These are phyloP conservation scores for Episyrphus balteatus DNA, from an alignment of 1,140 invertebrate species.

Conservation along the genomic window DNA sequence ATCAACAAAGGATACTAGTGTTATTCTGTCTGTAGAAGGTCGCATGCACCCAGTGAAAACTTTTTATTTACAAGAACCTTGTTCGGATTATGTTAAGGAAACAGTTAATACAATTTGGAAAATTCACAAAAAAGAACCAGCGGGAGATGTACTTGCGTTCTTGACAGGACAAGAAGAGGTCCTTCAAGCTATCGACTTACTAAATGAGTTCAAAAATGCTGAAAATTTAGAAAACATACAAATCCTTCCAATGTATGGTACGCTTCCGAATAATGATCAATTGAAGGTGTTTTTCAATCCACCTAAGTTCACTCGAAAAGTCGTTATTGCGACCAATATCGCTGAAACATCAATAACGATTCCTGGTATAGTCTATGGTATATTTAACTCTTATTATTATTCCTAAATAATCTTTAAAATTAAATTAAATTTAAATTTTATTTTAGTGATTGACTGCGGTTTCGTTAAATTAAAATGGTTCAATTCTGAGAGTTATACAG, in stretches of 20 bases:
- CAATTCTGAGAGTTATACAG: constrained; percentile 71
- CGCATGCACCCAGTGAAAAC: constrained; percentile 79
- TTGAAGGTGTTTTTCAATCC: constrained; percentile 77
- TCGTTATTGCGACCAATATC: constrained; percentile 93
- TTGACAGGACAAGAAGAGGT: constrained; percentile 92
- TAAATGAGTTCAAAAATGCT: constrained; percentile 52
- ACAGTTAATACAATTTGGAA: constrained; percentile 80
- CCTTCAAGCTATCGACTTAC: constrained; percentile 53
- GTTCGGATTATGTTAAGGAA: constrained; percentile 81
- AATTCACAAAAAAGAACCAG: constrained; percentile 71
- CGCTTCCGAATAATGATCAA: constrained; percentile 72
- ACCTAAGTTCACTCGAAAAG: constrained; percentile 68
- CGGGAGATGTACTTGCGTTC: constrained; percentile 87
- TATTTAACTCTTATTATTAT: constrained; percentile 2
- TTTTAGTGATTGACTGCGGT: constrained; percentile 80
- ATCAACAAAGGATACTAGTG: constrained; percentile 53
- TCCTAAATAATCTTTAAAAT: constrained; percentile 6
- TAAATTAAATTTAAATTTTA: constrained; percentile 37
- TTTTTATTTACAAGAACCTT: constrained; percentile 73
- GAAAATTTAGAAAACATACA: constrained; percentile 51
- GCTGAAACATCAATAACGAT: constrained; percentile 89
- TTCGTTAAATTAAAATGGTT: constrained; percentile 94
- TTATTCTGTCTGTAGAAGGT: constrained; percentile 81
- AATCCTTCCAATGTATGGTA: constrained; percentile 88
- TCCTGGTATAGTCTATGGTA: constrained; percentile 70